These are phyloP conservation scores for Thumatha senex DNA, from an alignment of 2,888 invertebrate genomes.

Conservation along the genomic window DNA sequence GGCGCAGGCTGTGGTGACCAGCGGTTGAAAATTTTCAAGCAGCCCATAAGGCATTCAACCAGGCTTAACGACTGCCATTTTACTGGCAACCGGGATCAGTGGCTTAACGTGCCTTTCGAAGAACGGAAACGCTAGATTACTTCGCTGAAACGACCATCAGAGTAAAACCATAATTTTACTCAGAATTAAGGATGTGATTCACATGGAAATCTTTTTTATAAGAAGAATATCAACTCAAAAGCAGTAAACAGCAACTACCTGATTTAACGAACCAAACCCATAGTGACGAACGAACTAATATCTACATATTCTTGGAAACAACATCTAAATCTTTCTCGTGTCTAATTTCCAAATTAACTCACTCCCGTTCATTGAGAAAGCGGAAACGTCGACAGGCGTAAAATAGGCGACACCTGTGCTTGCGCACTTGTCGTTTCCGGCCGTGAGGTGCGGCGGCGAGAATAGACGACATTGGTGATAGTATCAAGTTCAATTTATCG, in stretches of 20 bases:
- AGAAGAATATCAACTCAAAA: neutral
- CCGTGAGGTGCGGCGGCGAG: constrained; percentile 31
- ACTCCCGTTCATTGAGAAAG: constrained; percentile 31
- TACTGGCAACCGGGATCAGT: too few species aligned
- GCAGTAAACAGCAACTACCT: neutral
- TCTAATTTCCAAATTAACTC: constrained; percentile 14
- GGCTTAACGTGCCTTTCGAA: too few species aligned
- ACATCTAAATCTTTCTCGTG: neutral
- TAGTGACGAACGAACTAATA: too few species aligned
- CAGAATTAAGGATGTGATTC: too few species aligned
- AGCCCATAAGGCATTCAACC: too few species aligned
- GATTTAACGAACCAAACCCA: neutral
- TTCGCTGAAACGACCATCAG: too few species aligned
- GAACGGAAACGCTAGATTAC: too few species aligned
- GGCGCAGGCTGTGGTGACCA: too few species aligned
- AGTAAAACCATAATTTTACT: too few species aligned
- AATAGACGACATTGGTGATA: constrained; percentile 36
- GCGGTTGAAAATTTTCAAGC: too few species aligned
- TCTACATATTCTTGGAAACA: constrained; percentile 1
- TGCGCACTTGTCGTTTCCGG: constrained; percentile 41
- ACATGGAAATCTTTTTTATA: neutral
- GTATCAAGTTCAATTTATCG: constrained; percentile 36
- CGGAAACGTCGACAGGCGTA: constrained; percentile 34
- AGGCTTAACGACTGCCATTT: too few species aligned
- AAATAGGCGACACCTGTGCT: constrained; percentile 41